A percentile compares a stretch with the other conserved stretches of the same genome.
Evolutionary conservation across 2,113 vertebrate genomes (phyloP).

Genomic region (Progne subis): DNA sequence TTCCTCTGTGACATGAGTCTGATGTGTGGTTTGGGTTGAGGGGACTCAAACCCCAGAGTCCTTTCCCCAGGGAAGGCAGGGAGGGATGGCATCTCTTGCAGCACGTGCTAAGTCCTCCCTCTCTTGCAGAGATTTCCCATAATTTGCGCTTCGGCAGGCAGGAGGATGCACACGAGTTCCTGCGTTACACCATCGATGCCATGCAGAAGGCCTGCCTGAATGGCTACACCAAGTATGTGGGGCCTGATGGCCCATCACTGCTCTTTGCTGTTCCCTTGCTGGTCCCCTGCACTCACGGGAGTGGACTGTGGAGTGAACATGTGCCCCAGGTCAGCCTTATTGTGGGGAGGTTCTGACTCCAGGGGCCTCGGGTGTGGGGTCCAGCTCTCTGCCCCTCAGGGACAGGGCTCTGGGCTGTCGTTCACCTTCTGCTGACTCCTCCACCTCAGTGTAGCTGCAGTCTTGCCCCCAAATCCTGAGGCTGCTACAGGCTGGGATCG

Average conservation of each 20-base stretch:
- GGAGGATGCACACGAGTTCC: constrained; percentile 95
- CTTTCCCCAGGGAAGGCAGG: neutral
- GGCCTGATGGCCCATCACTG: neutral
- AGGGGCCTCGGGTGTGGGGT: neutral
- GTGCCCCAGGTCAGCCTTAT: neutral
- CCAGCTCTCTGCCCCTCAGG: neutral
- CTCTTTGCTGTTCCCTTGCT: neutral
- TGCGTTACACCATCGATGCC: constrained; percentile 93
- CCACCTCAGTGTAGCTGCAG: neutral
- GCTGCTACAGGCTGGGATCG: neutral
- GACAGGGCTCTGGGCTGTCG: neutral
- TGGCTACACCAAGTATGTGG: constrained; percentile 86
- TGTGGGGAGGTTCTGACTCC: neutral
- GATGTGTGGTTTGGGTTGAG: neutral
- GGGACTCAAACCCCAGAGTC: neutral
- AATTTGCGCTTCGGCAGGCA: constrained; percentile 93
- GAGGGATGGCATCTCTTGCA: neutral
- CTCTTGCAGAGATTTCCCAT: constrained; percentile 85
- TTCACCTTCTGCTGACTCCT: neutral
- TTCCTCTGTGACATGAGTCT: neutral
- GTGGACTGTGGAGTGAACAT: neutral
- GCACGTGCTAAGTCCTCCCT: neutral
- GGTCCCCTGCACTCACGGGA: neutral
- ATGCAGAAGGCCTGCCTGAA: constrained; percentile 96
- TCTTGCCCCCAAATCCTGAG: neutral